These are phyloP conservation scores for Crotalus tigris DNA, from an alignment of 2,113 vertebrate genomes.

Conservation along the genomic window DNA sequence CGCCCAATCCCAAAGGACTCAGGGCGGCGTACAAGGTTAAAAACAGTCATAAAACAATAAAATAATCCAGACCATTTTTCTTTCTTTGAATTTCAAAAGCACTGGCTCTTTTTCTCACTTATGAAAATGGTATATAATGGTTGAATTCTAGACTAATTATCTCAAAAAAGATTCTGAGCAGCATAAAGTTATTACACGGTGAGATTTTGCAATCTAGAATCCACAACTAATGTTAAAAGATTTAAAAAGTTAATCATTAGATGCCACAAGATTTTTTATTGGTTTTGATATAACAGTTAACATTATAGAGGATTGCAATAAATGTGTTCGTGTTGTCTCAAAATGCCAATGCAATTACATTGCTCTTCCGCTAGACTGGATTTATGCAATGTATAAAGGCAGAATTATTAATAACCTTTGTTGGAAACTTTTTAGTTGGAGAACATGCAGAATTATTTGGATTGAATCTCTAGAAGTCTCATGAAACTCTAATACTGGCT, in stretches of 20 bases:
- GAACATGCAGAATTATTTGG: not conserved
- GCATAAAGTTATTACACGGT: not conserved
- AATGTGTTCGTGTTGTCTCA: not conserved
- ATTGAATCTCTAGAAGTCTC: not conserved
- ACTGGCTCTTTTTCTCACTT: not conserved
- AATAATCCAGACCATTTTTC: constrained; percentile 7
- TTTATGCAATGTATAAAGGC: rapidly evolving
- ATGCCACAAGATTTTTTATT: not conserved
- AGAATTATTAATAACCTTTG: not conserved
- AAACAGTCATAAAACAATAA: too few relatives aligned
- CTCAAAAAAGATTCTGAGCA: not conserved
- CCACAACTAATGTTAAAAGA: not conserved
- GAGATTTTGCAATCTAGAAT: not conserved
- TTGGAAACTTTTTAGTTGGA: not conserved
- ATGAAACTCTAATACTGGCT: too few relatives aligned
- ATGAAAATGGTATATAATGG: constrained; percentile 41
- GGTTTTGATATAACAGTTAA: not conserved
- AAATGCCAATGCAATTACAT: not conserved
- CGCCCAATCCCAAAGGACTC: too few relatives aligned
- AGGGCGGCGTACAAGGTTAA: too few relatives aligned
- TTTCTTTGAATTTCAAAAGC: constrained; percentile 38
- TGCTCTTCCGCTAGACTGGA: rapidly evolving
- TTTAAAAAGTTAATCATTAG: not conserved
- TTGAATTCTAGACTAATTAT: constrained; percentile 34
- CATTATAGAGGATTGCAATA: not conserved